phyloP scores from a whole-genome alignment of 1,140 invertebrate species.

The Drosophila pachea region DNA sequence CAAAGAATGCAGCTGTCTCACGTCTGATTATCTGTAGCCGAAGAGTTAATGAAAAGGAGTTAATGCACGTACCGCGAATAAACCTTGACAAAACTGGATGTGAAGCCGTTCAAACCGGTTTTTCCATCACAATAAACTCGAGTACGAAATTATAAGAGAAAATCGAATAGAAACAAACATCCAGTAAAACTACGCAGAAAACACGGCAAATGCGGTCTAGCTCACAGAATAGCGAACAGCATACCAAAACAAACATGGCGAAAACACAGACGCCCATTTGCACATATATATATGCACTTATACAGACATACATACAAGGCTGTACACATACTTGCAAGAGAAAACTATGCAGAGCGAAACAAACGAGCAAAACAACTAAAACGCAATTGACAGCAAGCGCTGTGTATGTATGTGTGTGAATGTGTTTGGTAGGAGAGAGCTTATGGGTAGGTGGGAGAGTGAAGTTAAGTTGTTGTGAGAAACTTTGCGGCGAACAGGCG shows the following conservation, averaged over 20 bases:
- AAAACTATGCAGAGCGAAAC: conserved; percentile 64
- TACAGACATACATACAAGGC: conserved; percentile 7
- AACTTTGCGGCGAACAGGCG: conserved; percentile 6
- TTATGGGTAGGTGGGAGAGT: conserved; percentile 4
- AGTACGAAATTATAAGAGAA: conserved; percentile 46
- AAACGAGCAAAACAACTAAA: conserved; percentile 75
- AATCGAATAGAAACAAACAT: conserved; percentile 41
- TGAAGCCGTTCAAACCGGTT: conserved; percentile 55
- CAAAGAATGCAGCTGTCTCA: not conserved
- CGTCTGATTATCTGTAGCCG: conserved; percentile 50
- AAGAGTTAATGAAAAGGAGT: conserved; percentile 33
- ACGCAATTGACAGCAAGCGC: conserved; percentile 57
- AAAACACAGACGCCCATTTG: conserved; percentile 29
- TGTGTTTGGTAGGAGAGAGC: conserved; percentile 13
- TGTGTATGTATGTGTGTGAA: not conserved
- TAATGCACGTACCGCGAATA: conserved; percentile 34
- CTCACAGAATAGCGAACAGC: conserved; percentile 52
- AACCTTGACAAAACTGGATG: conserved; percentile 39
- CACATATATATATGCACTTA: conserved; percentile 1
- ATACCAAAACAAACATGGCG: conserved; percentile 65
- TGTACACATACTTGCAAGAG: conserved; percentile 6
- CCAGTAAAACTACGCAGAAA: conserved; percentile 32
- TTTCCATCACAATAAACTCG: conserved; percentile 39
- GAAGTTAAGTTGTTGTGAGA: conserved; percentile 21
- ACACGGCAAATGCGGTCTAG: conserved; percentile 38